Conservation (phyloP, 2,113 vertebrate species). For the Megaleporinus macrocephalus region DNA sequence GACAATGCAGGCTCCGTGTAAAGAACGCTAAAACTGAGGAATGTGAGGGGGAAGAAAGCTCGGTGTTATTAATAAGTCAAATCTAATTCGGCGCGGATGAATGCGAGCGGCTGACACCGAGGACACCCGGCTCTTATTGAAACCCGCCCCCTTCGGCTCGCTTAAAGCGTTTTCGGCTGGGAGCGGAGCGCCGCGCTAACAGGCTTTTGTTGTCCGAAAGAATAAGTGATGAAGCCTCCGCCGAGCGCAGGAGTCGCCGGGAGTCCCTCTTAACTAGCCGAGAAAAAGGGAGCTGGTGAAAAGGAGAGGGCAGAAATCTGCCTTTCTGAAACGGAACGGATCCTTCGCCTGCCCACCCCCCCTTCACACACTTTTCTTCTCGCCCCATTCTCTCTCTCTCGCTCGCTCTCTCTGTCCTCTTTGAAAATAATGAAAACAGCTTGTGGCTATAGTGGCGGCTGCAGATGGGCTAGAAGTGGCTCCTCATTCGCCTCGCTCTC, state of each 20-base stretch:
- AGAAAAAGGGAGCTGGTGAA: conserved; percentile 11
- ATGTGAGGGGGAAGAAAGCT: conserved; percentile 6
- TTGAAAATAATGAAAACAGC: conserved; percentile 74
- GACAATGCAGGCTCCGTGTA: neutral
- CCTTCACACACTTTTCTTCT: too few species aligned
- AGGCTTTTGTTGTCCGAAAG: conserved; percentile 37
- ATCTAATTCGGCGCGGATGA: conserved; percentile 23
- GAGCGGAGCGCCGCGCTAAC: neutral
- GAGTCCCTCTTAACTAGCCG: conserved; percentile 15
- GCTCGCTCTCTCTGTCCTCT: conserved; percentile 63
- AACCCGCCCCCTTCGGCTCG: neutral
- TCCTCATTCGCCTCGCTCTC: conserved; percentile 65
- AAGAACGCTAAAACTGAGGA: conserved; percentile 7
- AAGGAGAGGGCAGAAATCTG: conserved; percentile 49
- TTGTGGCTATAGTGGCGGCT: conserved; percentile 72
- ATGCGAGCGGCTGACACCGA: conserved; percentile 7
- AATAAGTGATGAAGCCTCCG: neutral
- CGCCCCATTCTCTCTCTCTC: too few species aligned
- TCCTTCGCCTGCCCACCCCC: conserved; percentile 57
- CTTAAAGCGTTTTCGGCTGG: neutral
- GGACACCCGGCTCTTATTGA: conserved; percentile 15
- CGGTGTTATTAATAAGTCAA: conserved; percentile 34
- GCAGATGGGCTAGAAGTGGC: conserved; percentile 69
- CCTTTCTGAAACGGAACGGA: conserved; percentile 66
- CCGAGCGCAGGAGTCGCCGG: neutral